Conservation (phyloP, 2,888 invertebrate species). For the Leptarthrus brevirostris region DNA sequence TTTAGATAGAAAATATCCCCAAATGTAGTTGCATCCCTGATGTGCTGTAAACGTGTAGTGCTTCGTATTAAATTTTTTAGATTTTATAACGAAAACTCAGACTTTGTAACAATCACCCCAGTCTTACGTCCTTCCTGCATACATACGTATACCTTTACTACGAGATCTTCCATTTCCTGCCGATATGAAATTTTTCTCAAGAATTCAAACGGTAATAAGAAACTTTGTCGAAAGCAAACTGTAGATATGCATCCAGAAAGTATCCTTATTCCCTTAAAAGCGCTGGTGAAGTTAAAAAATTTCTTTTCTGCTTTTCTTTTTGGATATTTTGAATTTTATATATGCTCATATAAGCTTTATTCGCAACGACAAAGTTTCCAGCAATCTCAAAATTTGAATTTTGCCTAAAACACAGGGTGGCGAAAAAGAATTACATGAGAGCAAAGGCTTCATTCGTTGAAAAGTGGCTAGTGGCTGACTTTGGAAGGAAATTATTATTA, state of each 20-base stretch:
- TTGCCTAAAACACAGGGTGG: conserved; percentile 2
- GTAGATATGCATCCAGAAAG: conserved; percentile 14
- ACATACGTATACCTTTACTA: too few species aligned
- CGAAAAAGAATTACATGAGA: not conserved
- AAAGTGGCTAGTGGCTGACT: too few species aligned
- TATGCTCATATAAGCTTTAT: not conserved
- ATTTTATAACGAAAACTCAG: not conserved
- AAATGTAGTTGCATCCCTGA: not conserved
- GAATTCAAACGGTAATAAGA: conserved; percentile 40
- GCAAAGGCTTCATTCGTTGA: too few species aligned
- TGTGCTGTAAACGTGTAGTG: not conserved
- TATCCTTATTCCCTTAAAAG: not conserved
- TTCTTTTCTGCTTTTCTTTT: conserved; percentile 20
- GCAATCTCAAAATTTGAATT: conserved; percentile 40
- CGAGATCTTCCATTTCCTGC: not conserved
- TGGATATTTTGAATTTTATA: not conserved
- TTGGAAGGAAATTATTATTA: not conserved
- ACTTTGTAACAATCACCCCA: not conserved
- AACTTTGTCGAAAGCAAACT: conserved; percentile 33
- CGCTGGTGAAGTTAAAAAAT: not conserved
- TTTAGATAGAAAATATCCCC: not conserved
- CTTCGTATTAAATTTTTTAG: conserved; percentile 4
- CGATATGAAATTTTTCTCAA: conserved; percentile 12
- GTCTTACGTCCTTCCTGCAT: not conserved
- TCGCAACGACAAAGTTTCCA: conserved; percentile 34